Evolutionary conservation across 2,113 vertebrate genomes (phyloP), one percentile per base, ranked within the genome.

Genomic region (Acinonyx jubatus): DNA sequence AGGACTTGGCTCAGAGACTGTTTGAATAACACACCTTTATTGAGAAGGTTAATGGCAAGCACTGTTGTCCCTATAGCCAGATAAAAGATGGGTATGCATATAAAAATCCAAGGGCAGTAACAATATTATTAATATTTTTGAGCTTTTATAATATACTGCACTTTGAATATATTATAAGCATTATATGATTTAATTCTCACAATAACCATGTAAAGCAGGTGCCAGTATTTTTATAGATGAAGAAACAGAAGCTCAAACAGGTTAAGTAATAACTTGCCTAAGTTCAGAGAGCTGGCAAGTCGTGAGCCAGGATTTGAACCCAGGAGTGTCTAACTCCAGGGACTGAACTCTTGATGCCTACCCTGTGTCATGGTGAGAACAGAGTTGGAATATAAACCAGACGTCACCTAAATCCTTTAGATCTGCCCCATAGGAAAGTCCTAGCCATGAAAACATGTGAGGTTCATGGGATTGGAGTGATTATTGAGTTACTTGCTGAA

Each of bases 341-440:
- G 19, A 57, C 41, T 57, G 29, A 93, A 68, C 23, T n/a, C 21
- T 84, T 88, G 65, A 80, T 18, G 83, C n/a, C 48, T 69, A 45
- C 21, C 7, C 5, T 76, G 31, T 68, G 18, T 25, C 45, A 48
- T 38, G 15, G 10, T 69, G 16, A 66, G n/a, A 85, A 27, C 1
- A 86, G 66, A 92, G 21, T 86, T 85, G 57, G 36, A 94, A 48
- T 71, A n/a, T 63, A 71, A 61, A 29, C 3, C n/a, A 73, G 48
- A 88, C 66, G 89, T 97, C 45, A 61, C 69, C 71, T 45, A 65
- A 87, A 74, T 74, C 36, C 25, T n/a, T 91, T 94, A 65, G 52
- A 23, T 45, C 4, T 66, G 6, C 11, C 19, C 25, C 31, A 3
- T 14, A 57, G 73, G 69, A 85, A 81, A 89, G 10, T 69, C 45